phyloP scores from a whole-genome alignment of 1,140 invertebrate species.

The Drosophila auraria region DNA sequence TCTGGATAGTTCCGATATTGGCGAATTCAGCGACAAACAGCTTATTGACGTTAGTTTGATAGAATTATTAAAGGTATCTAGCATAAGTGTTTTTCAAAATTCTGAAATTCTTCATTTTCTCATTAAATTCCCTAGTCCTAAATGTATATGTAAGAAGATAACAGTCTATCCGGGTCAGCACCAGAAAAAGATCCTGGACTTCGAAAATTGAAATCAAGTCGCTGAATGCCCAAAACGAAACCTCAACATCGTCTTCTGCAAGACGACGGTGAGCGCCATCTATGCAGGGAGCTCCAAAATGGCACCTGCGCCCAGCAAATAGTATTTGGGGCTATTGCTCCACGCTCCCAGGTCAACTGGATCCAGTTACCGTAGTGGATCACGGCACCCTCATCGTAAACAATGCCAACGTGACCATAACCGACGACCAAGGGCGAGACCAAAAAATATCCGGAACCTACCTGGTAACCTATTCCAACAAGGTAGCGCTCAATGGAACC shows the following conservation, averaged over 20 bases:
- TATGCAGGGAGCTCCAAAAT: constrained; percentile 1
- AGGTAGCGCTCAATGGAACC: neutral
- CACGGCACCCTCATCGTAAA: neutral
- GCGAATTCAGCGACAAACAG: neutral
- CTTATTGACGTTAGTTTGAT: constrained; percentile 2
- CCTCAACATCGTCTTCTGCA: neutral
- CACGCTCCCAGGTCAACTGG: no score
- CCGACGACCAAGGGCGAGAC: neutral
- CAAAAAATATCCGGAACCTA: constrained; percentile 1
- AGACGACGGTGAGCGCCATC: neutral
- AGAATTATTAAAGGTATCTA: neutral
- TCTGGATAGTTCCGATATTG: neutral
- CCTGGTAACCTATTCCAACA: constrained; percentile 2
- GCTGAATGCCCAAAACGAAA: no score
- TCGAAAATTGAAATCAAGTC: no score
- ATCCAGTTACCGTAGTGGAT: no score
- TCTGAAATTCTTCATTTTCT: no score
- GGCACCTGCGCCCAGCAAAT: constrained; percentile 1
- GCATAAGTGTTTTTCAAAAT: no score
- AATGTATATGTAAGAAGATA: no score
- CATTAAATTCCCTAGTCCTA: no score
- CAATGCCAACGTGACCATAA: neutral
- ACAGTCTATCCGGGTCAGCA: no score
- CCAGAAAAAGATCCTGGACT: no score
- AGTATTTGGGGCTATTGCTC: no score